Evolutionary conservation across 1,140 invertebrate genomes (phyloP), one percentile per base, ranked within the genome.

Genomic region (Heliconius eleuchia): DNA sequence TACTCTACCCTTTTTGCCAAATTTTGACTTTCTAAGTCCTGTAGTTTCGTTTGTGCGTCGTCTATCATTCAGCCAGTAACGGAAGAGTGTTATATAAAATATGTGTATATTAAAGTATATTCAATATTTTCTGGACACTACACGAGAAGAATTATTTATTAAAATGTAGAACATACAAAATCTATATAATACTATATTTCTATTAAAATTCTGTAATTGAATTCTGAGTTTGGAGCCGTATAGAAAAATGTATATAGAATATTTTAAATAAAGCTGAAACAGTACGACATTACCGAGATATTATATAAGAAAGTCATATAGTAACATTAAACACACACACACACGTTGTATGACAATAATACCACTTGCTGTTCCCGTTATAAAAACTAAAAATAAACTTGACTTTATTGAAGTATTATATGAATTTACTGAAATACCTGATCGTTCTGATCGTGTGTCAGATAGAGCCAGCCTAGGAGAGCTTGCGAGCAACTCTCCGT

Each of bases 371-470:
- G 13, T 66, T 66, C 60, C 13, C 27, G 60, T 66, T 66, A 66
- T 66, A 72, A 77, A 66, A 71, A 77, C 76, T 77, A 77, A 71
- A 77, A 77, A 77, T 77, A 77, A 77, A 77, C 76, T 66, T 13
- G 60, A 11, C 13, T 27, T 9, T 16, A 66, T 66, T 66, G n/a
- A 30, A 50, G 37, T 50, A 52, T 52, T 52, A 19, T 34, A 76
- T 34, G 66, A 76, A 71, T 76, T 71, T 30, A 52, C 37, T 50
- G 0, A 71, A 46, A 78, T 87, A 93, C 91, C 91, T 92, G 90
- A 83, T 94, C 92, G 84, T 92, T 94, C 60, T 94, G 91, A 74
- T 93, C 92, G 71, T 89, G 87, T 23, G 88, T 89, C 77, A 92
- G 83, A 78, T 92, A 94, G 7, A 94, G 88, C 92, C 92, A 94